Evolutionary conservation across 1,140 invertebrate genomes (phyloP).

Genomic region (Acromyrmex echinatior): DNA sequence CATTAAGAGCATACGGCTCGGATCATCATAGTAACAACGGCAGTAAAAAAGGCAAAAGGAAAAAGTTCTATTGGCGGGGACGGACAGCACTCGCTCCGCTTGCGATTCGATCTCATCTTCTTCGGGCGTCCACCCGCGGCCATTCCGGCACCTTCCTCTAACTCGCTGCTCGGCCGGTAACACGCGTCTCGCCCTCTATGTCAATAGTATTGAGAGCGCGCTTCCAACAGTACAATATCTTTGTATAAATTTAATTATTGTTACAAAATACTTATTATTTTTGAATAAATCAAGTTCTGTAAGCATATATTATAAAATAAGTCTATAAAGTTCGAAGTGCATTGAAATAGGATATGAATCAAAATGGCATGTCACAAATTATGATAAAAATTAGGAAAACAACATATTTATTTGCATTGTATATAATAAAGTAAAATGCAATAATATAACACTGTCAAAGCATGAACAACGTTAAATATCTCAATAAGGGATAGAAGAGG

Average conservation of each 20-base stretch:
- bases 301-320: not conserved
- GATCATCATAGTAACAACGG: no score
- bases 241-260: not conserved
- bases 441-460: slow-evolving; percentile 74
- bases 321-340: not conserved
- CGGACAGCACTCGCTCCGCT: no score
- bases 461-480: slow-evolving; percentile 71
- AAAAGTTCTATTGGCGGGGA: no score
- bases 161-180: no score
- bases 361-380: not conserved
- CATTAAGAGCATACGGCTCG: no score
- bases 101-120: no score
- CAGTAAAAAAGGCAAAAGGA: no score
- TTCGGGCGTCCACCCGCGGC: no score
- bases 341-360: not conserved
- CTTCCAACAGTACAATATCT: not conserved
- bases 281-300: not conserved
- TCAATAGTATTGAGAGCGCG: no score
- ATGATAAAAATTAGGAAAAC: slow-evolving; percentile 70
- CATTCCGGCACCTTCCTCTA: no score
- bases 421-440: slow-evolving; percentile 78
- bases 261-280: not conserved
- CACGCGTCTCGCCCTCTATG: no score
- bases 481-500: slow-evolving; percentile 57
- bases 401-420: slow-evolving; percentile 75